phyloP scores from a whole-genome alignment of 2,888 invertebrate genomes.

The Himalopsyche kuldschensis region DNA sequence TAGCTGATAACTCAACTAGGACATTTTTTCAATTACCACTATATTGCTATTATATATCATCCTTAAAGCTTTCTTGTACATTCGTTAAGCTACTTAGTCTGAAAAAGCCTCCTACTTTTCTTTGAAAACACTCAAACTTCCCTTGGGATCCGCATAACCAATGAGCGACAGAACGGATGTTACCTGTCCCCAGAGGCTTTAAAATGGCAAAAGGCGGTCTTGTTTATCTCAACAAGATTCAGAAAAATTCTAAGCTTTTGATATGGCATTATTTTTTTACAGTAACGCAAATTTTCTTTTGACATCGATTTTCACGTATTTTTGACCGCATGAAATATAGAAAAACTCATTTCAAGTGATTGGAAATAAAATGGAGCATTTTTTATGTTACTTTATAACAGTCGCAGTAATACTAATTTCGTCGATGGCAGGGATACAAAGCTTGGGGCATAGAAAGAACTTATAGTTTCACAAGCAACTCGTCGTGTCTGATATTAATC shows the following conservation, averaged over 20 bases:
- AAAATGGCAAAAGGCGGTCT: neutral
- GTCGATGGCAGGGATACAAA: no score
- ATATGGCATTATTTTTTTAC: neutral
- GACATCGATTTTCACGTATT: neutral
- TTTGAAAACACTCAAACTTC: conserved; percentile 13
- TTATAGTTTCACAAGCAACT: no score
- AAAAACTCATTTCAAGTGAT: no score
- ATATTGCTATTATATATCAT: neutral
- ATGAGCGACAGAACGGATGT: conserved; percentile 16
- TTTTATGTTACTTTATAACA: no score
- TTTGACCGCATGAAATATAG: no score
- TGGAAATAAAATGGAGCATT: no score
- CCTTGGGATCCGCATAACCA: conserved; percentile 17
- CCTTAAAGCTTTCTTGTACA: neutral
- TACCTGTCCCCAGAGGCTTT: conserved; percentile 9
- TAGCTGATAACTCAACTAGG: no score
- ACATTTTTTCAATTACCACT: neutral
- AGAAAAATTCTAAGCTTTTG: neutral
- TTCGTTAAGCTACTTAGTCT: neutral
- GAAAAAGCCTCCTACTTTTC: neutral
- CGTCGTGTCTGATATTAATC: no score
- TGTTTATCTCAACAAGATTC: neutral
- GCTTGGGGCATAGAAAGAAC: no score
- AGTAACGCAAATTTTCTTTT: neutral
- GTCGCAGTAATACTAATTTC: no score